These are phyloP conservation scores for Prunella strophiata DNA, from an alignment of 2,797 vertebrate species.

Conservation along the genomic window DNA sequence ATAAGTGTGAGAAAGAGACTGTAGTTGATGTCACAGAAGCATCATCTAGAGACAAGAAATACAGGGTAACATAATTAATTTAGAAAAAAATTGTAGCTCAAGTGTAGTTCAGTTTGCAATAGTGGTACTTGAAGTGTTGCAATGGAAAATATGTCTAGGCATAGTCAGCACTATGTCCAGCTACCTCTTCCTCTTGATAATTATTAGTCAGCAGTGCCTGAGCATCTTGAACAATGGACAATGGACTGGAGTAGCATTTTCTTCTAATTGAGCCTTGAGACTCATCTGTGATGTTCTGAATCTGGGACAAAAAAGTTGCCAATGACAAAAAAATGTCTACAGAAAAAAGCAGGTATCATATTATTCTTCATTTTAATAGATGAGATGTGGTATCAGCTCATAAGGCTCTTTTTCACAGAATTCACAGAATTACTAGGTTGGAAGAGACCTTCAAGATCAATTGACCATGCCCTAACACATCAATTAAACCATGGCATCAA, in stretches of 20 bases:
- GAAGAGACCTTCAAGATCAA: neutral
- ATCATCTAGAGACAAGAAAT: neutral
- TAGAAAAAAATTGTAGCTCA: neutral
- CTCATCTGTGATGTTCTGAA: conserved; percentile 92
- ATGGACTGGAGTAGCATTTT: conserved; percentile 80
- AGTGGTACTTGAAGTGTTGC: conserved; percentile 59
- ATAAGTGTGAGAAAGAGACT: neutral
- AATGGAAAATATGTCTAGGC: neutral
- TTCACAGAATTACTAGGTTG: neutral
- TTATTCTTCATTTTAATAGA: neutral
- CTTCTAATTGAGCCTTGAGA: conserved; percentile 90
- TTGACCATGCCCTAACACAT: neutral
- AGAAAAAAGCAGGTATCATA: neutral
- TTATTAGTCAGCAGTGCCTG: conserved; percentile 80
- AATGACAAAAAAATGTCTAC: conserved; percentile 43
- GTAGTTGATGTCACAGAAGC: neutral
- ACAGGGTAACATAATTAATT: neutral
- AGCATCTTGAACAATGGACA: conserved; percentile 73
- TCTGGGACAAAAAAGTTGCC: conserved; percentile 78
- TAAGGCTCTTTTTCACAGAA: neutral
- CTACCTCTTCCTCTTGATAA: conserved; percentile 88
- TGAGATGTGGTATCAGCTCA: neutral
- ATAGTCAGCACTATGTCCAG: conserved; percentile 6
- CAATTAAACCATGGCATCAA: neutral
- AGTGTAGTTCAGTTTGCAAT: neutral